Conservation (phyloP, 64 coral and sea anemone species). For the Acropora yongei region DNA sequence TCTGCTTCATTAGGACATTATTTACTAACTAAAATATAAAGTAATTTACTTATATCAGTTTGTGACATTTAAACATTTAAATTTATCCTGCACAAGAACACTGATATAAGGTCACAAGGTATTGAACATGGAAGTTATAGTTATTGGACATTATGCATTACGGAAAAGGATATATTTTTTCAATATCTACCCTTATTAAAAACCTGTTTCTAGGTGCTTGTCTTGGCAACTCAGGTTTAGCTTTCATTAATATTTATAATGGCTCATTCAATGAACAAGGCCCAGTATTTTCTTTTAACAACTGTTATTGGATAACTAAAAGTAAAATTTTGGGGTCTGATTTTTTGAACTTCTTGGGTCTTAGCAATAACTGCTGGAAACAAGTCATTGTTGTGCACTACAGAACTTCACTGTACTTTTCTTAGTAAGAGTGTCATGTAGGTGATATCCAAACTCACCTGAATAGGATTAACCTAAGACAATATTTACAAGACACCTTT, state of each 20-base stretch:
- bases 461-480: background rate
- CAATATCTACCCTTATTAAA: background rate
- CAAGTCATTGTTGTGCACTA: background rate
- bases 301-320: background rate
- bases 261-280: background rate
- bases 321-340: background rate
- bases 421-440: background rate
- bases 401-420: background rate
- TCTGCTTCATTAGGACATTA: constrained; percentile 14
- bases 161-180: background rate
- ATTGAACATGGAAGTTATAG: background rate
- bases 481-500: background rate
- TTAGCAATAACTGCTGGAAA: background rate
- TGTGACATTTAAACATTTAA: background rate
- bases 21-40: constrained; percentile 6
- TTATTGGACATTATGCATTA: background rate
- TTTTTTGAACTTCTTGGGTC: background rate
- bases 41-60: background rate
- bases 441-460: background rate
- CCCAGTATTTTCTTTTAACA: background rate
- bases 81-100: background rate
- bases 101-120: background rate
- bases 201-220: background rate
- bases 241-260: background rate
- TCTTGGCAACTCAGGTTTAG: background rate